Conservation (phyloP, 2,113 vertebrate species). For the Argyrosomus japonicus region DNA sequence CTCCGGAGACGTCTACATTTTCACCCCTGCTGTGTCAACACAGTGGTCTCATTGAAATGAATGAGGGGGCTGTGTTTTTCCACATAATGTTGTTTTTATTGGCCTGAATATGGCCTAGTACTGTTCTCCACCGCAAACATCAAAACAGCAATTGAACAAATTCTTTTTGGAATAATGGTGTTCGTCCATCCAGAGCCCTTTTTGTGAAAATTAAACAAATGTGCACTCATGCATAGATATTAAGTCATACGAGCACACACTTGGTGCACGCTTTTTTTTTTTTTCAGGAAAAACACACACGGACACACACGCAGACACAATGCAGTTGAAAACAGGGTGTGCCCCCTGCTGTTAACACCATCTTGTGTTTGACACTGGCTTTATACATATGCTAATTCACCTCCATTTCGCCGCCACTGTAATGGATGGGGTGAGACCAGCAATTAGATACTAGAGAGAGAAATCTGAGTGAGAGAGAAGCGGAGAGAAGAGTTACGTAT, state of each 20-base stretch:
- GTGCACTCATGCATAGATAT: constrained; percentile 47
- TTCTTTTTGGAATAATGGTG: neutral
- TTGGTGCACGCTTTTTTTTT: constrained; percentile 1
- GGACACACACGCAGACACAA: constrained; percentile 36
- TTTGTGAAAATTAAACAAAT: constrained; percentile 40
- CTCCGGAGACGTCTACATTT: neutral
- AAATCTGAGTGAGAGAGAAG: constrained; percentile 32
- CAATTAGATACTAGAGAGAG: constrained; percentile 65
- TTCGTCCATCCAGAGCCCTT: neutral
- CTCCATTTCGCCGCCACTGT: constrained; percentile 66
- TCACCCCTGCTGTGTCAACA: neutral
- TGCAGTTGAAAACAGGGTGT: constrained; percentile 52
- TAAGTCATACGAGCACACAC: constrained; percentile 27
- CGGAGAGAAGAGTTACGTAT: constrained; percentile 31
- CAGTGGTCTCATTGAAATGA: constrained; percentile 9
- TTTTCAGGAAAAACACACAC: constrained; percentile 22
- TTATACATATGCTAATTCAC: constrained; percentile 79
- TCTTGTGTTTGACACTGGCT: constrained; percentile 77
- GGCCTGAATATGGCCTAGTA: neutral
- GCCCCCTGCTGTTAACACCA: constrained; percentile 75
- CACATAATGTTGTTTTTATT: neutral
- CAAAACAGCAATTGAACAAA: neutral
- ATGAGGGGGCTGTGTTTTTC: neutral
- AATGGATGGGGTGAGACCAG: constrained; percentile 73
- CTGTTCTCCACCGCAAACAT: neutral